Conservation (phyloP, 2,888 invertebrate genomes). For the Incurvaria masculella region DNA sequence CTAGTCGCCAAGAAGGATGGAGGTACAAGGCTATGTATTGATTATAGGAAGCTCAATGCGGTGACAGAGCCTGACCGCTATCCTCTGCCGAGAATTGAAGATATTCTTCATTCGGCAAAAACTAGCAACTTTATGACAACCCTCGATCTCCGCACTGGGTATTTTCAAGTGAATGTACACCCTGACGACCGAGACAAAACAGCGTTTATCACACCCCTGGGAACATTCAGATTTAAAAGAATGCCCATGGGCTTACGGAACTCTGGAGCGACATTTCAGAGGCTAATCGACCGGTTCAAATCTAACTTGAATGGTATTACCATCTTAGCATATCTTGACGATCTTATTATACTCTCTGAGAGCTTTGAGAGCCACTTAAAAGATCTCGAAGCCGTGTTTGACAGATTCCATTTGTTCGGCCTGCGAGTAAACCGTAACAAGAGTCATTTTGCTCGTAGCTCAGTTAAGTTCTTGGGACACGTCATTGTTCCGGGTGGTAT, state of each 20-base stretch:
- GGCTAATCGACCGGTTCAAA: constrained; percentile 17
- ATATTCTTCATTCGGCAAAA: constrained; percentile 21
- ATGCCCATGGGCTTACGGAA: constrained; percentile 19
- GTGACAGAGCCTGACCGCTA: constrained; percentile 21
- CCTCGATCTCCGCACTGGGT: constrained; percentile 20
- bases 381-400: too few species aligned
- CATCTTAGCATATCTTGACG: constrained; percentile 11
- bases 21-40: constrained; percentile 18
- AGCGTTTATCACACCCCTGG: constrained; percentile 13
- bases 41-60: constrained; percentile 22
- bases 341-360: constrained; percentile 5
- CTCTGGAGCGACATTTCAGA: constrained; percentile 18
- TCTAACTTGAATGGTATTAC: constrained; percentile 9
- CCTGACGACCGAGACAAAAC: constrained; percentile 16
- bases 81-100: constrained; percentile 19
- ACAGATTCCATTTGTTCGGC: constrained; percentile 11
- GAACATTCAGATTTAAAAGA: constrained; percentile 16
- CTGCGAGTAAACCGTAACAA: constrained; percentile 16
- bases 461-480: constrained; percentile 20
- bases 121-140: constrained; percentile 19
- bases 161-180: constrained; percentile 18
- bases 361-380: constrained; percentile 4
- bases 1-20: constrained; percentile 21
- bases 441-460: constrained; percentile 15
- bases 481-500: constrained; percentile 19